Evolutionary conservation across 92 coral and sea anemone genomes (phyloP).

Genomic region (Plumapathes pennacea): DNA sequence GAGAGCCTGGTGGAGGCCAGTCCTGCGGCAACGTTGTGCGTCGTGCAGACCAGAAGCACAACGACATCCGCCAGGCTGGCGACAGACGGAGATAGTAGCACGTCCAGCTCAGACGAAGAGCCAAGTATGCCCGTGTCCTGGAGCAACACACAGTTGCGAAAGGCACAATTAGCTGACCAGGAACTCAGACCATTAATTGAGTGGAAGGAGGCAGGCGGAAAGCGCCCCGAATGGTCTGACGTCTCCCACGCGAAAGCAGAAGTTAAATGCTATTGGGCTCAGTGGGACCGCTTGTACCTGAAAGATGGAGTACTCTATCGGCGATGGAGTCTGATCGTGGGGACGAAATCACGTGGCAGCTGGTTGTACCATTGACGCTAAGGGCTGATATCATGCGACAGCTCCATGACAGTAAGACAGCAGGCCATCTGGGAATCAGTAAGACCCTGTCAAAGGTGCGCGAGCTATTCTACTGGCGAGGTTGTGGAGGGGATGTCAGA

Average conservation of each 20-base stretch:
- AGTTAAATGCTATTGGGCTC: conserved; percentile 35
- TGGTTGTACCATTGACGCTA: conserved; percentile 17
- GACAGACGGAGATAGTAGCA: too few relatives aligned
- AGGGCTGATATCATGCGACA: conserved; percentile 6
- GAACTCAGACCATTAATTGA: not conserved
- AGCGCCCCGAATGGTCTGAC: conserved; percentile 3
- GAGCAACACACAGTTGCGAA: not conserved
- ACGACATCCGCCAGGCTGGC: too few relatives aligned
- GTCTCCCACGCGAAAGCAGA: conserved; percentile 1
- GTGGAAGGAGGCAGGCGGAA: not conserved
- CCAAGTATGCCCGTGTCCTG: too few relatives aligned
- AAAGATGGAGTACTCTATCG: conserved; percentile 39
- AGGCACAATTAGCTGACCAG: conserved; percentile 7
- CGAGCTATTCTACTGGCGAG: conserved; percentile 26
- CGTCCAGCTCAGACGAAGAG: too few relatives aligned
- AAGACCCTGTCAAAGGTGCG: conserved; percentile 9
- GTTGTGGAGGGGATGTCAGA: conserved; percentile 8
- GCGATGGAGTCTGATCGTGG: too few relatives aligned
- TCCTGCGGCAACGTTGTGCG: too few relatives aligned
- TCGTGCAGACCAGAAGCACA: too few relatives aligned
- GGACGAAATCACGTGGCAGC: conserved; percentile 6
- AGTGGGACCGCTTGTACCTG: conserved; percentile 19
- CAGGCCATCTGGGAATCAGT: conserved; percentile 25
- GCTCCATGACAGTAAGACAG: conserved; percentile 10
- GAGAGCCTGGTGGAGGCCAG: too few relatives aligned